These are phyloP conservation scores for Dolichotis patagonum DNA, from an alignment of 2,113 vertebrate genomes.

Conservation along the genomic window DNA sequence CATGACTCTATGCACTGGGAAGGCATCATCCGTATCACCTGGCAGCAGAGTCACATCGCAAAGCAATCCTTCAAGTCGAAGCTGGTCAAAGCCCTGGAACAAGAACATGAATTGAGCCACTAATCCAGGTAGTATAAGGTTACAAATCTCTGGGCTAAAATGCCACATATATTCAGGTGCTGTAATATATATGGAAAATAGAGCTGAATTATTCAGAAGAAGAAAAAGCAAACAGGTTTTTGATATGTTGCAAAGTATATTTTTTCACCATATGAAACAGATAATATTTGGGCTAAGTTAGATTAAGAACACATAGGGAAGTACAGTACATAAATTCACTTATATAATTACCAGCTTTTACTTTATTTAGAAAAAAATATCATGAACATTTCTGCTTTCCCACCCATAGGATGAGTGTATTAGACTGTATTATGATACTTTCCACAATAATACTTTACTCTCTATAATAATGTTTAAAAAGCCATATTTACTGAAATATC, in stretches of 20 bases:
- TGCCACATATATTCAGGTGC: neutral
- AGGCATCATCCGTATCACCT: constrained; percentile 97
- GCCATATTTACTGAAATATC: neutral
- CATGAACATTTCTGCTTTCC: neutral
- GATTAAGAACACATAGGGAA: constrained; percentile 37
- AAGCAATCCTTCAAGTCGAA: constrained; percentile 97
- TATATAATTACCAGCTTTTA: constrained; percentile 10
- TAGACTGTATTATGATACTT: neutral
- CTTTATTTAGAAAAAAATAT: constrained; percentile 10
- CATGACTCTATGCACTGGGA: constrained; percentile 98
- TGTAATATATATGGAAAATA: neutral
- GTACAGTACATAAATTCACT: neutral
- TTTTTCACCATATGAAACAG: constrained; percentile 14
- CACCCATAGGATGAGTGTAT: neutral
- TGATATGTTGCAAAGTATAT: neutral
- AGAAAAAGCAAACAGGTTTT: neutral
- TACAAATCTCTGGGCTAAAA: neutral
- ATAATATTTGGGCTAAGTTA: constrained; percentile 37
- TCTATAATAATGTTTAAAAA: constrained; percentile 4
- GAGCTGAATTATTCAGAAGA: constrained; percentile 1
- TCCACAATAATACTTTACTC: neutral
- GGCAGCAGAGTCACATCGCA: constrained; percentile 98
- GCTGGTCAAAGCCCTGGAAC: constrained; percentile 96
- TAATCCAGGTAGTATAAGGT: neutral
- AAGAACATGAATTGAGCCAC: constrained; percentile 31